These are phyloP conservation scores for Clarias laeviceps DNA, from an alignment of 2,797 vertebrate genomes.

Conservation along the genomic window DNA sequence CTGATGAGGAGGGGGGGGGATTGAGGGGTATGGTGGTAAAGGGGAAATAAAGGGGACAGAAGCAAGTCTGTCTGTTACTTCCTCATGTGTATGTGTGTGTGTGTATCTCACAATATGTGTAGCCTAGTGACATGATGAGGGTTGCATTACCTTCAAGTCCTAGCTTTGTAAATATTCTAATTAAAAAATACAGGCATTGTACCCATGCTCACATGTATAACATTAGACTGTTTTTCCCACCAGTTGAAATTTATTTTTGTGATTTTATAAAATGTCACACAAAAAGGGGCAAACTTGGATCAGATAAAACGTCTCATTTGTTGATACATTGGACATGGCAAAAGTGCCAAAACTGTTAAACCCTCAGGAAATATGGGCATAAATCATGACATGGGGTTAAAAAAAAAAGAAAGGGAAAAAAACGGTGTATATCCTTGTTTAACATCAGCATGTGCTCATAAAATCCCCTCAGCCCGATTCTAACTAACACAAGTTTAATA, in stretches of 20 bases:
- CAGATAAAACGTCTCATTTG: constrained; percentile 10
- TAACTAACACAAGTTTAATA: not conserved
- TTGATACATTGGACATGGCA: not conserved
- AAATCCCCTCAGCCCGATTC: not conserved
- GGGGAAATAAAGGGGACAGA: constrained; percentile 30
- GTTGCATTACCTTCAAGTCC: not conserved
- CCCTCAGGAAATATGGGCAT: constrained; percentile 31
- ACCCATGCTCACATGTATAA: not conserved
- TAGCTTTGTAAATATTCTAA: constrained; percentile 14
- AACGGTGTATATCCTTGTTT: not conserved
- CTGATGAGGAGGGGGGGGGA: constrained; percentile 54
- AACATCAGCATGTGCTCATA: not conserved
- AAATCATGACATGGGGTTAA: not conserved
- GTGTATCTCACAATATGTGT: constrained; percentile 9
- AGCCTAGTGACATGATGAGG: not conserved
- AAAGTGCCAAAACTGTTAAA: constrained; percentile 47
- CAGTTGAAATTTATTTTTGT: not conserved
- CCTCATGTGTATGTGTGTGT: constrained; percentile 22
- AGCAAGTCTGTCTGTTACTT: not conserved
- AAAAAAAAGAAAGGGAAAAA: not conserved
- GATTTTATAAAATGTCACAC: not conserved
- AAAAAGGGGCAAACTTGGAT: not conserved
- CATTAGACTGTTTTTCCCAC: not conserved
- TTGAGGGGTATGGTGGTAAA: constrained; percentile 44
- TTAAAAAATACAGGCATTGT: constrained; percentile 13